Evolutionary conservation across 2,797 vertebrate species (phyloP).

Genomic region (Margarornis squamiger): DNA sequence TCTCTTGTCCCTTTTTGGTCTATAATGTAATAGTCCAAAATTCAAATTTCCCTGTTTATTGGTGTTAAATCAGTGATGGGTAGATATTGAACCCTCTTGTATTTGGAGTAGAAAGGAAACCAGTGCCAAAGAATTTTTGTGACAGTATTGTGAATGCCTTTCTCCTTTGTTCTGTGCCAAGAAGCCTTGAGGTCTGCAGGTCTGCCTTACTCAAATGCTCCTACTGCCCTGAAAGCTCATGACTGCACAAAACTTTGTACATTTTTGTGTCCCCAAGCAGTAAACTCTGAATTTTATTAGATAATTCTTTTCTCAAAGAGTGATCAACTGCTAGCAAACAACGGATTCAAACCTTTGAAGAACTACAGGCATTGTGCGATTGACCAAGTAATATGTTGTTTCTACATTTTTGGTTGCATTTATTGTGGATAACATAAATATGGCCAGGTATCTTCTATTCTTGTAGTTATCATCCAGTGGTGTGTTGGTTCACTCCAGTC

Average conservation of each 20-base stretch:
- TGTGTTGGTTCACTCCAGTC: neutral
- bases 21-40: neutral
- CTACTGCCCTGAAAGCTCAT: neutral
- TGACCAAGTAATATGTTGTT: neutral
- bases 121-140: neutral
- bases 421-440: accelerated
- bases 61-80: neutral
- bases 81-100: neutral
- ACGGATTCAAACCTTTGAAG: neutral
- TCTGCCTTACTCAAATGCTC: neutral
- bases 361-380: neutral
- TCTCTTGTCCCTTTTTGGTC: neutral
- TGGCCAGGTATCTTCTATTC: accelerated
- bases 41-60: neutral
- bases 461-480: neutral
- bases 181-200: neutral
- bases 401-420: neutral
- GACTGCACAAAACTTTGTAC: neutral
- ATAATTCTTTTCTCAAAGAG: neutral
- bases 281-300: neutral
- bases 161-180: neutral
- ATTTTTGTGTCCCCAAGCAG: neutral
- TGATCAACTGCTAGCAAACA: neutral
- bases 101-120: neutral
- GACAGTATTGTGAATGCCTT: neutral